These are phyloP conservation scores for Girardinus metallicus DNA, from an alignment of 2,797 vertebrate genomes.

Conservation along the genomic window DNA sequence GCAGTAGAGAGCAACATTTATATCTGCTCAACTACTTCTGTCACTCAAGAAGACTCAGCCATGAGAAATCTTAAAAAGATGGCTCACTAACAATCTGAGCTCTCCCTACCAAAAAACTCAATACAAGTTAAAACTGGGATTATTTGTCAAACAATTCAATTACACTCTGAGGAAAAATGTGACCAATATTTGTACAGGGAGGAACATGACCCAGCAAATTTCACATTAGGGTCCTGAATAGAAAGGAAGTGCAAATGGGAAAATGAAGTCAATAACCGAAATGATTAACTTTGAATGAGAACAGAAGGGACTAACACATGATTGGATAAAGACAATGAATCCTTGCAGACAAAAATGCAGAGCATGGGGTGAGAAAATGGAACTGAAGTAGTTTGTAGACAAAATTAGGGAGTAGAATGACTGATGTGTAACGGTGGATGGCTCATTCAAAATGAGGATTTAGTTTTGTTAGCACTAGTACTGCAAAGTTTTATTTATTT, in stretches of 20 bases:
- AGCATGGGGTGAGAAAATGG: neutral
- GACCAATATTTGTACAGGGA: neutral
- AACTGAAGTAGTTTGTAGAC: neutral
- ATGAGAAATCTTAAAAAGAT: neutral
- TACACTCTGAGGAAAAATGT: neutral
- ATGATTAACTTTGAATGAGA: conserved; percentile 6
- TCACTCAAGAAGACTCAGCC: neutral
- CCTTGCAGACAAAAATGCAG: neutral
- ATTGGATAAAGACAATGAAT: conserved; percentile 26
- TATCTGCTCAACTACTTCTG: neutral
- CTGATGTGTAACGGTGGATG: neutral
- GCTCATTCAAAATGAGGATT: neutral
- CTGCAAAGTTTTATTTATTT: neutral
- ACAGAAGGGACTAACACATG: neutral
- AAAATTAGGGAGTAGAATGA: neutral
- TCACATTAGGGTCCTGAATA: conserved; percentile 17
- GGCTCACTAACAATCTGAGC: neutral
- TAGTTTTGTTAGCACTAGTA: conserved; percentile 2
- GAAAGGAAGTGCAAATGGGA: conserved; percentile 8
- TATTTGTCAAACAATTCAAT: neutral
- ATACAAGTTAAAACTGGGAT: neutral
- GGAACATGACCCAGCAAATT: conserved; percentile 1
- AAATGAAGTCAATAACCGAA: conserved; percentile 10
- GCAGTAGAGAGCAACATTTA: neutral
- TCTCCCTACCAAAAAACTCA: neutral